A percentile compares a stretch with the other conserved stretches of the same genome.
Evolutionary conservation across 1,140 invertebrate genomes (phyloP).

Genomic region (Holcopasites calliopsidis): DNA sequence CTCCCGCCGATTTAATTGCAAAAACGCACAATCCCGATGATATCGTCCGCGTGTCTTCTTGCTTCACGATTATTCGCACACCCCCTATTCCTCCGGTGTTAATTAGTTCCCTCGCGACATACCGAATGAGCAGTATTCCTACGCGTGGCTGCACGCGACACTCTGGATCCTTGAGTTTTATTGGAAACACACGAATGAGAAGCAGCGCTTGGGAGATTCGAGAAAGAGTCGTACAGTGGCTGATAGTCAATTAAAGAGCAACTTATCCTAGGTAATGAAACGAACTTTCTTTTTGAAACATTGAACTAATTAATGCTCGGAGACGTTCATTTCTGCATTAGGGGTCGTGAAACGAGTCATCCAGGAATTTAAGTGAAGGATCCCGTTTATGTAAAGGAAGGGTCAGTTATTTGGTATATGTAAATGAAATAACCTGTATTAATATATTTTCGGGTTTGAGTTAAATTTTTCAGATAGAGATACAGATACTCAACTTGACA

Average conservation of each 20-base stretch:
- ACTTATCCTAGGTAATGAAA: no score
- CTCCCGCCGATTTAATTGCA: conserved; percentile 42
- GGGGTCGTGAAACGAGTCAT: no score
- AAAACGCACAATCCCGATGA: conserved; percentile 1
- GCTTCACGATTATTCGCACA: background rate
- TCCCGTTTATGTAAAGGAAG: no score
- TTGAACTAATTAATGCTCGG: no score
- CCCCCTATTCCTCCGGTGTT: background rate
- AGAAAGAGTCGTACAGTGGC: background rate
- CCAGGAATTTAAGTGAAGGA: no score
- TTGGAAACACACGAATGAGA: background rate
- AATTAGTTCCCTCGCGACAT: background rate
- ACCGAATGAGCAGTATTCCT: background rate
- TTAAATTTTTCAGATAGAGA: no score
- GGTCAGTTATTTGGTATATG: no score
- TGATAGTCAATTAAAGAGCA: no score
- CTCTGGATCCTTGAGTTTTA: background rate
- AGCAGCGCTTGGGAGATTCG: background rate
- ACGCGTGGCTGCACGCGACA: background rate
- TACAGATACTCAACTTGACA: fast-evolving
- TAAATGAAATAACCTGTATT: no score
- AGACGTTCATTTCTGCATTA: no score
- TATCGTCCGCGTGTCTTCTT: background rate
- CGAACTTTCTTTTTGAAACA: no score
- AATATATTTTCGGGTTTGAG: no score